These are phyloP conservation scores for Argya squamiceps DNA, from an alignment of 2,797 vertebrate genomes.

Conservation along the genomic window DNA sequence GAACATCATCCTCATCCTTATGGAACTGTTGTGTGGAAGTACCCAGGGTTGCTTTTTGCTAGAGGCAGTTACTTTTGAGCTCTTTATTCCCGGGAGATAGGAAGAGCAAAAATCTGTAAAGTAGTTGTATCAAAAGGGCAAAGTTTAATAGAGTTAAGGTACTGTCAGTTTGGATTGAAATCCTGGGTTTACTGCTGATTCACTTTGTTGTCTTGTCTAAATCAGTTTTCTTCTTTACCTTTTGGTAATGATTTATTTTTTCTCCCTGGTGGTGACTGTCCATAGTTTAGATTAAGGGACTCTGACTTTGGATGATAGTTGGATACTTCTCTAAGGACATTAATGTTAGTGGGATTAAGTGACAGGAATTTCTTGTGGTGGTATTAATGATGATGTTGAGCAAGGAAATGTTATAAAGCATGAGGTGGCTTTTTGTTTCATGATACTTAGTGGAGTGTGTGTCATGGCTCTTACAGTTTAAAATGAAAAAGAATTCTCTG, in stretches of 20 bases:
- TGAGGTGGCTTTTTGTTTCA: not conserved
- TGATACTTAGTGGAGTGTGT: not conserved
- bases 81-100: not conserved
- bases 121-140: not conserved
- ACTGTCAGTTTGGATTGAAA: not conserved
- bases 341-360: not conserved
- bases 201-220: not conserved
- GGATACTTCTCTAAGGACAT: not conserved
- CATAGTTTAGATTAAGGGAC: not conserved
- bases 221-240: not conserved
- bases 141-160: not conserved
- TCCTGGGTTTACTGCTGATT: not conserved
- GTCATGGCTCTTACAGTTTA: not conserved
- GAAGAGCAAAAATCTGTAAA: not conserved
- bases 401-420: not conserved
- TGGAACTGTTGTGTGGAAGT: not conserved
- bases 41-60: not conserved
- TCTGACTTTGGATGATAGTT: not conserved
- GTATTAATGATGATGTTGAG: not conserved
- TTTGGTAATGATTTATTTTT: not conserved
- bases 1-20: fast-evolving
- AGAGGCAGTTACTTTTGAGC: not conserved
- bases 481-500: not conserved
- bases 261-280: not conserved
- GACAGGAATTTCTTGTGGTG: not conserved